Conservation (phyloP, 2,888 invertebrate species). For the Mystacides longicornis region DNA sequence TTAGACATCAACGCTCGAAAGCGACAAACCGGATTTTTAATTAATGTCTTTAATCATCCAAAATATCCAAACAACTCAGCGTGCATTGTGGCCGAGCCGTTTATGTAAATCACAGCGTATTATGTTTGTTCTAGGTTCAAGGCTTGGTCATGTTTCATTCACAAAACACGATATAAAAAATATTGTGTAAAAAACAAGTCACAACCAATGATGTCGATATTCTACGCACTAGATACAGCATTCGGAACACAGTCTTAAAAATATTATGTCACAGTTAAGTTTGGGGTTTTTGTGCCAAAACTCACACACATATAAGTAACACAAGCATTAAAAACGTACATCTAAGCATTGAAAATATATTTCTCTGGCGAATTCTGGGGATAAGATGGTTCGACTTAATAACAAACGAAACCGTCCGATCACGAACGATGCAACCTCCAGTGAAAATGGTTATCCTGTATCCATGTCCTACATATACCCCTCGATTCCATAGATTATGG, state of each 20-base stretch:
- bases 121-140: neutral
- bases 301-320: too few relatives aligned
- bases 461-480: too few relatives aligned
- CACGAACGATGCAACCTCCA: too few relatives aligned
- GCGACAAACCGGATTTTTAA: constrained; percentile 11
- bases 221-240: neutral
- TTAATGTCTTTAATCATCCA: constrained; percentile 5
- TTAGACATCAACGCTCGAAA: neutral
- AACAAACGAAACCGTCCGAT: too few relatives aligned
- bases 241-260: neutral
- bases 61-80: neutral
- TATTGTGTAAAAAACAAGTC: neutral
- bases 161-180: neutral
- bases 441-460: too few relatives aligned
- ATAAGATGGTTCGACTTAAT: too few relatives aligned
- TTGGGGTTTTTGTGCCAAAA: too few relatives aligned
- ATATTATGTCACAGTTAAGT: neutral
- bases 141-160: neutral
- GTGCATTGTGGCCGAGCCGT: neutral
- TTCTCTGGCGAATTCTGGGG: too few relatives aligned
- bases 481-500: too few relatives aligned
- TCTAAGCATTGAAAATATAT: too few relatives aligned
- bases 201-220: neutral
- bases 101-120: neutral
- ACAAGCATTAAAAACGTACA: too few relatives aligned